phyloP scores from a whole-genome alignment of 2,797 vertebrate genomes.

The Chiloscyllium punctatum region DNA sequence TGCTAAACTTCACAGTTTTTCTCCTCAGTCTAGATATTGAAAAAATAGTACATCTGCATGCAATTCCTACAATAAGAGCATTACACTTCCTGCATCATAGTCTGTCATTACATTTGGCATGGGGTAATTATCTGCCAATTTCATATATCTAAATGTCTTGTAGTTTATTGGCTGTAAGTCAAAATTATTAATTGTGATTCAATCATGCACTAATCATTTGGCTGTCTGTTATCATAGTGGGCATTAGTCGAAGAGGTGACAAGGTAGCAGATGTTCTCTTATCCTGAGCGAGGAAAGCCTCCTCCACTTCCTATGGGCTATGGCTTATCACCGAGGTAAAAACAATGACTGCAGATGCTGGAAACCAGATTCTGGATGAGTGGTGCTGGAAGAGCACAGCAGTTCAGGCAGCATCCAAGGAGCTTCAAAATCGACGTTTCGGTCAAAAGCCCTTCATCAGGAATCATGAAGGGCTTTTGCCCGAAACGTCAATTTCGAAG shows the following conservation, averaged over 20 bases:
- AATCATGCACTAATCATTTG: not conserved
- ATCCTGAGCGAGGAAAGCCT: not conserved
- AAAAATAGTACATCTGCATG: not conserved
- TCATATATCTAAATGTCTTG: not conserved
- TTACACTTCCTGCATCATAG: not conserved
- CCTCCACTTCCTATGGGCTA: not conserved
- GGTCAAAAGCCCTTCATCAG: no score
- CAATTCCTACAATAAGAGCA: not conserved
- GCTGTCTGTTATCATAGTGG: not conserved
- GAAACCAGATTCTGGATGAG: no score
- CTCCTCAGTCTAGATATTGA: not conserved
- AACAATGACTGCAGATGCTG: no score
- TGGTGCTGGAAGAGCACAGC: no score
- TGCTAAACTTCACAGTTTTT: not conserved
- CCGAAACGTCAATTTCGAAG: no score
- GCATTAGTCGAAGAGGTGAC: not conserved
- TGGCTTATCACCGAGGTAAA: not conserved
- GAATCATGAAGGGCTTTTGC: no score
- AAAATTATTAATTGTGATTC: not conserved
- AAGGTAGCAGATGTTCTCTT: not conserved
- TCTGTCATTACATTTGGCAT: not conserved
- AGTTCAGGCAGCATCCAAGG: no score
- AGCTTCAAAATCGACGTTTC: no score
- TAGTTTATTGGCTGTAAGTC: not conserved
- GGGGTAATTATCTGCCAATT: not conserved